A percentile compares a stretch with the other conserved stretches of the same genome.
phyloP scores from a whole-genome alignment of 1,140 invertebrate genomes.

The Zaprionus vittiger region DNA sequence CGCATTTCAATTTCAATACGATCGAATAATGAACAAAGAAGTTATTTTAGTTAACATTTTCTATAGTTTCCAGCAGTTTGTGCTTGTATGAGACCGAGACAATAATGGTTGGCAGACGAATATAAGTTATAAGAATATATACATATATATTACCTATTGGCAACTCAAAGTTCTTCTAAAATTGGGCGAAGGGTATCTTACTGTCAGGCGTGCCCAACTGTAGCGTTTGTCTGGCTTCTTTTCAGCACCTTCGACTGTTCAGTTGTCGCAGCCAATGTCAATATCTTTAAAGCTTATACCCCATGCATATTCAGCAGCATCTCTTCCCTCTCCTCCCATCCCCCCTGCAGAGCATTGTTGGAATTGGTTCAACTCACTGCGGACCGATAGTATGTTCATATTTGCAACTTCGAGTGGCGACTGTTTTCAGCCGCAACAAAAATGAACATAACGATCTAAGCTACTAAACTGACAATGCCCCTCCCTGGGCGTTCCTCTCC shows the following conservation, averaged over 20 bases:
- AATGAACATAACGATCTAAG: slow-evolving; percentile 39
- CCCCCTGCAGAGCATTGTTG: neutral
- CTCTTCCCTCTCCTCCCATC: neutral
- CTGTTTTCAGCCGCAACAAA: slow-evolving; percentile 28
- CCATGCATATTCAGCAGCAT: neutral
- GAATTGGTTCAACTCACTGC: neutral
- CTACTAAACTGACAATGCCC: slow-evolving; percentile 28
- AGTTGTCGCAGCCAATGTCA: neutral
- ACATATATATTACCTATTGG: no score
- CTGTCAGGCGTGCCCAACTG: no score
- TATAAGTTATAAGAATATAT: no score
- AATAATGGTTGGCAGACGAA: no score
- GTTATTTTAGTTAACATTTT: no score
- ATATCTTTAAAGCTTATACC: neutral
- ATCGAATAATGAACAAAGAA: no score
- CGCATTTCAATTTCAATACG: no score
- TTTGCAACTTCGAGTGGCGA: slow-evolving; percentile 31
- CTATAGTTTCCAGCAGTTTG: no score
- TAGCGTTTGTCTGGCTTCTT: no score
- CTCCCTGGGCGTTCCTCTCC: neutral
- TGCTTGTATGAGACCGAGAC: no score
- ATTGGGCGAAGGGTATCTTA: no score
- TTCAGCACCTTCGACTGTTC: neutral
- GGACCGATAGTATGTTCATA: slow-evolving; percentile 40
- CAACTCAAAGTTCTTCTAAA: no score